A percentile compares a stretch with the other conserved stretches of the same genome.
phyloP scores from a whole-genome alignment of 2,797 vertebrate species.

The Menidia menidia region DNA sequence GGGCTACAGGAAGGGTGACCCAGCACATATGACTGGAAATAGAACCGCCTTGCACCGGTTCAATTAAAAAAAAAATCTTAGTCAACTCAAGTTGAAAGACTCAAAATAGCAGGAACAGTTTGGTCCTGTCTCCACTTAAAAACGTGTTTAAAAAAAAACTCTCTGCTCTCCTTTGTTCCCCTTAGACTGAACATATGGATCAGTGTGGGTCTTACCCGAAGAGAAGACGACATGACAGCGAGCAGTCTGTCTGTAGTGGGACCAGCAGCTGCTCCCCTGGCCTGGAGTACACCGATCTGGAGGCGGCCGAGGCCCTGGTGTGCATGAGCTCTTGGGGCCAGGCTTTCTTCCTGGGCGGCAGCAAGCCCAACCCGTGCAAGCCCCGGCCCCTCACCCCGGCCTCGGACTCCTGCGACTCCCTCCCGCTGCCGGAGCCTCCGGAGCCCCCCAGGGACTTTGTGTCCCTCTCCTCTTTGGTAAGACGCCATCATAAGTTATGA shows the following conservation, averaged over 20 bases:
- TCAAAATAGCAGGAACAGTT: neutral
- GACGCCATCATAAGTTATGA: slow-evolving; percentile 36
- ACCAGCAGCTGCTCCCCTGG: slow-evolving; percentile 32
- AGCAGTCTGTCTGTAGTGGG: slow-evolving; percentile 82
- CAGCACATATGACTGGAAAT: slow-evolving; percentile 43
- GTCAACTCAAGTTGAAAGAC: neutral
- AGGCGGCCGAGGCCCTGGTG: slow-evolving; percentile 94
- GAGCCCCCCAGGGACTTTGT: slow-evolving; percentile 89
- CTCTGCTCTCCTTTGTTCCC: slow-evolving; percentile 12
- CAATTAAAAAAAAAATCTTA: no score
- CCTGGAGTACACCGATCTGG: slow-evolving; percentile 94
- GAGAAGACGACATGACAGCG: slow-evolving; percentile 89
- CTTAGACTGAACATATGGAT: slow-evolving; percentile 87
- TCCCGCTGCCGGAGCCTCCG: slow-evolving; percentile 79
- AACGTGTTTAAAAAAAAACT: neutral
- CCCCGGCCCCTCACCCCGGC: slow-evolving; percentile 94
- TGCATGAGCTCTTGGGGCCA: slow-evolving; percentile 98
- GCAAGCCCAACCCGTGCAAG: slow-evolving; percentile 78
- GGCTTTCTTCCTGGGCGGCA: slow-evolving; percentile 73
- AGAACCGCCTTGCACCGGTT: neutral
- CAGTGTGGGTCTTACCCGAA: slow-evolving; percentile 86
- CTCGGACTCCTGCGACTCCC: slow-evolving; percentile 93
- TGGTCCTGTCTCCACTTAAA: neutral
- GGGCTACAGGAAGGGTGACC: slow-evolving; percentile 38
- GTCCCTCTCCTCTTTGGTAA: slow-evolving; percentile 93